Base-by-base conservation (phyloP, 2,113 vertebrate species). In the Piliocolobus tephrosceles region DNA sequence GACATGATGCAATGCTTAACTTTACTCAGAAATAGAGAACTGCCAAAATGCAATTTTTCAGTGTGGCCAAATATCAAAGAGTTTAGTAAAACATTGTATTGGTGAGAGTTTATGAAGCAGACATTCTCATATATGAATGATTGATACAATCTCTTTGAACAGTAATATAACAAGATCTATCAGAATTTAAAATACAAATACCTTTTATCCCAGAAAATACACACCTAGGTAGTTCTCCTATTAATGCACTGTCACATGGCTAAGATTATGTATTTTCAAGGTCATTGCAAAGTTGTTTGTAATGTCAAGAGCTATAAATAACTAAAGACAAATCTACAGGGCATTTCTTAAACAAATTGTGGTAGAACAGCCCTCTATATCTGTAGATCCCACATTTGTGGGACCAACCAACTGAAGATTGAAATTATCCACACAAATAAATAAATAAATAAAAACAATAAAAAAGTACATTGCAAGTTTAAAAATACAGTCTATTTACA, bases 181-280 rank as follows among this genome's bases (percentile, higher is more conserved):
- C 38, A 55, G n/a, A 91, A 90, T 40, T 91, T 91, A 91, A 87
- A 94, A 68, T 91, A 75, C 6, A 58, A 70, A 50, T 68, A 25
- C 23, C 23, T 78, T 55, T 88, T 66, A 91, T 52, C 16, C 11
- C 25, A 81, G 45, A 13, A 90, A 80, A 55, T 64, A 55, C 9
- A 75, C 3, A 55, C 27, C 17, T 64, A 64, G 9, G 20, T 50
- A 58, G 75, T 96, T 94, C 38, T 96, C 10, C 20, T 57, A 14
- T 61, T 70, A 78, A 47, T 50, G 12, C 40, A 72, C 20, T 57
- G 13, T 25, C 50, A 76, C 22, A 8, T 72, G 35, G 12, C 35
- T 64, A 84, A 78, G 40, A 81, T 23, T 45, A 89, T 35, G 45
- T 52, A 85, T 70, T 61, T 89, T 58, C 47, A 92, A 88, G 22